Base-by-base conservation (phyloP, 2,113 vertebrate genomes). In the Toxostoma redivivum region DNA sequence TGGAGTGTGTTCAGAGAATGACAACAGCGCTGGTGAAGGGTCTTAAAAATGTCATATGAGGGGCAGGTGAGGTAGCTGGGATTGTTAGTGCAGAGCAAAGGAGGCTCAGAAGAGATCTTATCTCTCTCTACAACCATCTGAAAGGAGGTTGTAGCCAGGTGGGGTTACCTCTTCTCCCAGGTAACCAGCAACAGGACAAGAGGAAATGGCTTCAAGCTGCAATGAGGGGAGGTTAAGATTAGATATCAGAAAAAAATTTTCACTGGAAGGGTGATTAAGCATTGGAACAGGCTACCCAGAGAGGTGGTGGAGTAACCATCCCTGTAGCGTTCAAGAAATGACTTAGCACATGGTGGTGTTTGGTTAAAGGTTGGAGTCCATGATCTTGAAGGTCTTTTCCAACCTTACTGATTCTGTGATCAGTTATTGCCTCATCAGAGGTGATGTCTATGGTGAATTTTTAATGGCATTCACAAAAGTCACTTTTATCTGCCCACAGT, bases 1-100 rank as follows among this genome's bases (percentile, higher is more conserved):
- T 71, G 48, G 74, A 71, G 25, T 0, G 0, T 9, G n/a, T 42
- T 25, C 42, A 64, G 74, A 48, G 45, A 44, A 15, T 2, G 20
- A 17, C 25, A 62, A 9, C 2, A 3, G 9, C 1, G 4, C 57
- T 71, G 40, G 6, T 14, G 30, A 56, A 31, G 25, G 14, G 6
- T 71, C 31, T 71, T 11, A 21, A 25, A 24, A 14, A 13, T 10
- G 10, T n/a, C 16, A 16, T 14, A 16, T 40, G 24, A 54, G 17
- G n/a, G 21, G n/a, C 7, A 11, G 40, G 21, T 48, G 40, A 64
- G 50, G 31, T 21, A 48, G 17, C 11, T 21, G 17, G 4, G 7
- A 21, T 35, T 40, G 9, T 48, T 80, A 80, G 25, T 23, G 23
- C 44, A n/a, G 50, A 42, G 58, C 27, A 50, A 23, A 72, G 10